These are phyloP conservation scores for Diloba caeruleocephala DNA, from an alignment of 2,888 invertebrate species.

Conservation along the genomic window DNA sequence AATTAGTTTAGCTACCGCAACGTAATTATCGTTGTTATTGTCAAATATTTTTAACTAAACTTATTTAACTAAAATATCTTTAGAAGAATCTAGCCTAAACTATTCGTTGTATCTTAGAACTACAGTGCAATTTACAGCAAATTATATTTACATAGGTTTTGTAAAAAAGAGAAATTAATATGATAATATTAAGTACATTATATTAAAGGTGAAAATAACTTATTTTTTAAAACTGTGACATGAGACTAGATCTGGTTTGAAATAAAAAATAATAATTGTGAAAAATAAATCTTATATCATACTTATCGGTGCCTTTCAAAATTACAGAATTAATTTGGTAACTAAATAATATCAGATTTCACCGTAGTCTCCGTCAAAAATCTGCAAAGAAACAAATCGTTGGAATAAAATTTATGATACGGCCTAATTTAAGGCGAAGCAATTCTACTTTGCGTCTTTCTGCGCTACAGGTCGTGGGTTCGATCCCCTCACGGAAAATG, in stretches of 20 bases:
- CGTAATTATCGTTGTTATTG: slow-evolving; percentile 20
- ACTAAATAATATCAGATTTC: slow-evolving; percentile 64
- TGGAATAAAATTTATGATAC: slow-evolving; percentile 37
- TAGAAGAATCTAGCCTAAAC: slow-evolving; percentile 11
- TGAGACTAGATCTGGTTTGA: slow-evolving; percentile 86
- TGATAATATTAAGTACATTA: slow-evolving; percentile 52
- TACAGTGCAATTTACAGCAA: slow-evolving; percentile 62
- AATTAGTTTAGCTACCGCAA: slow-evolving; percentile 20
- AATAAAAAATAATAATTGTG: slow-evolving; percentile 57
- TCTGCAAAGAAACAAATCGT: slow-evolving; percentile 73
- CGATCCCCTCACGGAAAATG: no score
- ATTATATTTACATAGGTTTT: slow-evolving; percentile 43
- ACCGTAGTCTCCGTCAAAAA: slow-evolving; percentile 72
- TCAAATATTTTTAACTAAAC: slow-evolving; percentile 21
- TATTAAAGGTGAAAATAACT: slow-evolving; percentile 71
- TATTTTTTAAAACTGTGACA: slow-evolving; percentile 87
- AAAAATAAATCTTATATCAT: slow-evolving; percentile 53
- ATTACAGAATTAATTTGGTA: slow-evolving; percentile 63
- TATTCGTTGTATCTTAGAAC: slow-evolving; percentile 36
- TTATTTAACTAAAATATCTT: background rate
- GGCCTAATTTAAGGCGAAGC: no score
- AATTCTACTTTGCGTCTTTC: no score
- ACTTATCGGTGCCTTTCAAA: slow-evolving; percentile 54
- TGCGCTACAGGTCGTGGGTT: no score
- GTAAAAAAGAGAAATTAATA: slow-evolving; percentile 50